Evolutionary conservation across 1,140 invertebrate species (phyloP), one percentile per base, ranked within the genome.

Genomic region (Octopus sinensis): DNA sequence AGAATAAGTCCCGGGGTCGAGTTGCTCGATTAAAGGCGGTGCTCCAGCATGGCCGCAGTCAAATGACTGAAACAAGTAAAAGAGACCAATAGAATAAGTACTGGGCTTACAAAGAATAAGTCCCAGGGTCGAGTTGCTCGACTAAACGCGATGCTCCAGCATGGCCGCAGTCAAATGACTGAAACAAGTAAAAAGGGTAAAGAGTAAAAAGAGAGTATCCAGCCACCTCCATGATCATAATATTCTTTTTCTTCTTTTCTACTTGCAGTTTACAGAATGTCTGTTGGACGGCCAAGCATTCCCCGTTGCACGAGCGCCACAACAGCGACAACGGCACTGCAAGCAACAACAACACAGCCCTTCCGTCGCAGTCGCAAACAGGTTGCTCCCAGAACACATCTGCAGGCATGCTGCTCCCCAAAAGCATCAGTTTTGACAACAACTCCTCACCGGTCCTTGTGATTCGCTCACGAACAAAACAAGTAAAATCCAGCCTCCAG

Each of bases 351-450:
- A 13, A 12, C 12, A 68, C n/a, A n/a, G n/a, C 62, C 62, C 62
- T 13, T n/a, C n/a, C 12, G 2, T 13, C 62, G 12, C n/a, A n/a
- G 62, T 68, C 12, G 2, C 62, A 13, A 68, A n/a, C 62, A 3
- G 62, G 62, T 2, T n/a, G 12, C n/a, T n/a, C 62, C n/a, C n/a
- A 68, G 62, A 68, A 12, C 62, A 12, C n/a, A 13, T 68, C 30
- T 43, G 30, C 30, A 43, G 30, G 30, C 30, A 43, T 2, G 30
- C 30, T 43, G 30, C 30, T 43, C 12, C 52, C 76, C 52, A 77
- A 52, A 52, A 77, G 43, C 76, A 52, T 52, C 76, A 77, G 76
- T 77, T 77, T 77, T 73, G 68, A 23, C 76, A 77, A 77, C 13
- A 51, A 77, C 52, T 52, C 43, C 52, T 43, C 76, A 0, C 76